Base-by-base conservation (phyloP, 35 echinoderm and acorn worm species). In the Patiria miniata region DNA sequence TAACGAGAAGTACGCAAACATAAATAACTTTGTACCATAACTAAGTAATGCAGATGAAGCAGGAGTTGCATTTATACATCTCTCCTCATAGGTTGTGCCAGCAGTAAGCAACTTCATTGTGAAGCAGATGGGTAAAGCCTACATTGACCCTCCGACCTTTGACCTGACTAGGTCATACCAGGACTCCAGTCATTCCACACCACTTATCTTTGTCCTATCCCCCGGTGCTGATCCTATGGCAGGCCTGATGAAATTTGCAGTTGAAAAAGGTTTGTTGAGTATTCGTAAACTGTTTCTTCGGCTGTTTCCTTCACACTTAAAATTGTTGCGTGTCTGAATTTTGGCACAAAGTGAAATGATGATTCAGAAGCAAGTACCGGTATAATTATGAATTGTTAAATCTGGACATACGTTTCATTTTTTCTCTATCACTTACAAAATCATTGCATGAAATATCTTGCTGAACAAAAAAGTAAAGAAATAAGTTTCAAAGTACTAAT, bases 131-230 rank as follows among this genome's bases (percentile, higher is more conserved):
- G 96, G 96, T 52, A 89, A 94, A 73, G 92, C 96, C 2, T 99
- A 99, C 92, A 94, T 99, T 54, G 96, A 99, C 77, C 96, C 96
- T 40, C 96, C 96, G 37, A 95, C 96, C 86, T 99, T 99, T 95
- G 96, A 99, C 89, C 90, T 99, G 18, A 83, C 89, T 17, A 89
- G 83, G 78, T 92, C 89, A 40, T 99, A 86, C 42, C 42, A 79
- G 16, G 96, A 99, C 34, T 94, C 89, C 23, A 89, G 55, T 79
- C 86, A 86, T 84, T 94, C 91, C 12, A 89, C 96, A 39, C 96
- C 96, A 37, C 84, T 99, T 34, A 92, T 99, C 39, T 99, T 99
- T 82, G 87, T 99, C 36, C 90, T 99, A 5, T 99, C 96, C 1
- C 96, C 96, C 37, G 96, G 96, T 51, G 96, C 93, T 83, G 96